Base-by-base conservation (phyloP, 2,797 vertebrate species). In the Aselliscus stoliczkanus region DNA sequence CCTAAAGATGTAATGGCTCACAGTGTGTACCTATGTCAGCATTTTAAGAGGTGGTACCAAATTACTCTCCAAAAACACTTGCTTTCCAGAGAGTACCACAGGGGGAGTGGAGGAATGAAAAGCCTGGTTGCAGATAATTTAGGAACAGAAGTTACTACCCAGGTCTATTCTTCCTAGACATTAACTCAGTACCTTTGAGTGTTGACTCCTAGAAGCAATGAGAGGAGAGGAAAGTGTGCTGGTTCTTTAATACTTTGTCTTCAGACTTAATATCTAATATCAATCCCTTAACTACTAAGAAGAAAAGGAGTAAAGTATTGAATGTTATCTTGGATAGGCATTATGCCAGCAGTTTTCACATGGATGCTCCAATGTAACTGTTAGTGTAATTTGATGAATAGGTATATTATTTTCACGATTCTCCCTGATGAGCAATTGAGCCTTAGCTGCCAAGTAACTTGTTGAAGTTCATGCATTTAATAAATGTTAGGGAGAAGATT, bases 81-180 rank as follows among this genome's bases (percentile, higher is more conserved):
- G 75, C 76, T 93, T 96, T 92, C 60, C 65, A 72, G 42, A 69
- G 86, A 87, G 47, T 89, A 85, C 73, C 64, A 4, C 34, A 88
- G 9, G 58, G 92, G 89, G 7, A 69, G 39, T 21, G 7, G 25
- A 88, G 44, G 20, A 69, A 20, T 2, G 65, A 44, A 67, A 83
- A 89, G 10, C 15, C 54, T 90, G 31, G 65, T 87, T 95, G 11
- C n/a, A 77, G 62, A 77, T 93, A 64, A 94, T 93, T 89, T 94
- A 94, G 39, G 34, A 81, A 7, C 8, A 67, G 27, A 87, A 84
- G 4, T 69, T 56, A 31, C 29, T 83, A 58, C 18, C 15, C 54
- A 70, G 31, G 21, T 86, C 65, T 95, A 23, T 75, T 20, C 17
- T 77, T 90, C 65, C 21, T 80, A 20, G 20, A n/a, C 27, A 54